These are phyloP conservation scores for Chaenocephalus aceratus DNA, from an alignment of 2,113 vertebrate species.

Conservation along the genomic window DNA sequence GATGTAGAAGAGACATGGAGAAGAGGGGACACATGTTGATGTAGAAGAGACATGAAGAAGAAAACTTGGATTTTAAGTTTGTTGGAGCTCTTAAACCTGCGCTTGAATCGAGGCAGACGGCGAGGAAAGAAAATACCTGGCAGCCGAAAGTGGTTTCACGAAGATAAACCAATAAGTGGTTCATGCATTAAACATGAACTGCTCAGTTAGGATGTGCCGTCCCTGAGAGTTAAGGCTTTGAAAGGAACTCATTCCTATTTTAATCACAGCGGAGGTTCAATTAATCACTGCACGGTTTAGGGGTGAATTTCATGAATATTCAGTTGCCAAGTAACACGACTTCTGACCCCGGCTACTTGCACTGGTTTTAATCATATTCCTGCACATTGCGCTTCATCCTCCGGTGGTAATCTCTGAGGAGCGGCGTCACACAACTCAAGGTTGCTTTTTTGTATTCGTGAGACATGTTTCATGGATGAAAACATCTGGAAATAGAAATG, in stretches of 20 bases:
- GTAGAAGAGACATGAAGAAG: too few relatives aligned
- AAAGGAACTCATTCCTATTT: constrained; percentile 80
- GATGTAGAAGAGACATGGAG: too few relatives aligned
- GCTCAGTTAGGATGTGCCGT: constrained; percentile 53
- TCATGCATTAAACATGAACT: constrained; percentile 77
- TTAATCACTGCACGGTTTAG: constrained; percentile 78
- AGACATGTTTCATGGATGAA: constrained; percentile 16
- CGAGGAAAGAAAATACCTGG: constrained; percentile 46
- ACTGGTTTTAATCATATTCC: constrained; percentile 72
- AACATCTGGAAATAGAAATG: constrained; percentile 38
- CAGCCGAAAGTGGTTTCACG: constrained; percentile 35
- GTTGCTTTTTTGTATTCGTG: constrained; percentile 39
- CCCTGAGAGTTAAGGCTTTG: constrained; percentile 71
- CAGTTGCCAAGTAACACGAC: constrained; percentile 65
- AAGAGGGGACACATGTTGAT: too few relatives aligned
- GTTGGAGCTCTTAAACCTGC: background rate
- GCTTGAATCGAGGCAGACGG: background rate
- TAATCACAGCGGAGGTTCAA: constrained; percentile 78
- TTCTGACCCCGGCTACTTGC: constrained; percentile 66
- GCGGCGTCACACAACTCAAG: constrained; percentile 6
- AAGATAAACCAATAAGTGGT: constrained; percentile 72
- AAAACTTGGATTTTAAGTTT: background rate
- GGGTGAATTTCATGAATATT: constrained; percentile 82
- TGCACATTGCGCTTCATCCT: constrained; percentile 36
- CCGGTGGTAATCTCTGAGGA: constrained; percentile 31